phyloP scores from a whole-genome alignment of 2,797 vertebrate species.

The Valencia hispanica region DNA sequence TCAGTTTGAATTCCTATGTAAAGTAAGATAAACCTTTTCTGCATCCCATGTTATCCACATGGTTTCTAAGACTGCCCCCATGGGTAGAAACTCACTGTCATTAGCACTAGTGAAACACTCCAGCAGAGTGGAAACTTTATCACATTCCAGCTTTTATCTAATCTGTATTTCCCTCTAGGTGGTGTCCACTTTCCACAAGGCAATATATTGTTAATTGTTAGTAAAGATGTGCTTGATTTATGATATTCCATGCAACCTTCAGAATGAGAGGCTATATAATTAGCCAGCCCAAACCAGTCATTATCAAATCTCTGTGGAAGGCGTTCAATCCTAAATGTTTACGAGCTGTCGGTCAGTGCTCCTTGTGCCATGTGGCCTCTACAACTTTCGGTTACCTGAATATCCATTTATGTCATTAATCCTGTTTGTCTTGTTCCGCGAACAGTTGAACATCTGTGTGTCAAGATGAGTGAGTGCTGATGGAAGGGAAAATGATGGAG shows the following conservation, averaged over 20 bases:
- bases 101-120: not conserved
- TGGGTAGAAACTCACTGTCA: not conserved
- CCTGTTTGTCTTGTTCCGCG: conserved; percentile 58
- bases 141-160: not conserved
- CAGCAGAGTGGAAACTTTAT: not conserved
- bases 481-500: conserved; percentile 31
- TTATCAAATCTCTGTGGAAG: conserved; percentile 70
- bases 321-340: conserved; percentile 77
- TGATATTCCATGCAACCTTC: conserved; percentile 56
- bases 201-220: conserved; percentile 34
- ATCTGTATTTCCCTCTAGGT: not conserved
- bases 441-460: conserved; percentile 78
- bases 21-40: too few species aligned
- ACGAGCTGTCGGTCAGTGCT: conserved; percentile 73
- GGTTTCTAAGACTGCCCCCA: too few species aligned
- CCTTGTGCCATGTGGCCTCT: conserved; percentile 47
- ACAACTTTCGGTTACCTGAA: conserved; percentile 56
- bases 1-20: too few species aligned
- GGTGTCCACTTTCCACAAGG: conserved; percentile 18
- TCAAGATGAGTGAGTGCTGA: conserved; percentile 47
- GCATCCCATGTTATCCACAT: too few species aligned
- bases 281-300: conserved; percentile 66
- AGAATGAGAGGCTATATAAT: conserved; percentile 72
- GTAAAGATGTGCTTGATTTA: conserved; percentile 39
- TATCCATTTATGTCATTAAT: conserved; percentile 59